Evolutionary conservation across 2,797 vertebrate species (phyloP), one percentile per base, ranked within the genome.

Genomic region (Sebastes jordani): DNA sequence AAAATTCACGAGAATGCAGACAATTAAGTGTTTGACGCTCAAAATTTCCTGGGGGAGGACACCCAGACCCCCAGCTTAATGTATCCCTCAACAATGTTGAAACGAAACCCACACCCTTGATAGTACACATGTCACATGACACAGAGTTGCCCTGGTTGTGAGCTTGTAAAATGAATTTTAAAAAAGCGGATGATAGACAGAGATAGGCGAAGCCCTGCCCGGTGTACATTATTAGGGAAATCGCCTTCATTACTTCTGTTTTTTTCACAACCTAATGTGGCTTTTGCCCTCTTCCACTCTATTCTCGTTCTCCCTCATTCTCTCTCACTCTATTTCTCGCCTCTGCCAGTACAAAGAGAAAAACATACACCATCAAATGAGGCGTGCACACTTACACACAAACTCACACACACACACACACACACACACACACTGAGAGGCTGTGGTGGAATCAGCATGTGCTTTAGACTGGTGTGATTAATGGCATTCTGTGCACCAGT

Each of bases 391-490:
- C 75, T 29, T 20, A 32, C 11, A 75, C 71, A 64, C 65, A 30
- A 42, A 60, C 59, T 46, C 58, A 64, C 27, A 65, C 61, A 64
- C 18, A 42, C 3, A 38, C 3, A 16, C 58, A 64, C 27, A 65
- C 61, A 64, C 18, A 42, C 3, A 38, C 3, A 16, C 69, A 36
- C 60, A 60, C 58, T 8, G 62, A 62, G 71, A 80, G 62, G 52
- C 71, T 65, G 75, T 58, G 80, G 83, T 42, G 62, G 84, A 86
- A 86, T 86, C 89, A 86, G 89, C 85, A 82, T 86, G 84, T 84
- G 87, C 86, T 88, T 84, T 84, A 54, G 91, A 89, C 91, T 79
- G 88, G 63, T 84, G 86, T 94, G 94, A 94, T 93, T 93, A 93
- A 95, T 95, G 89, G 59, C 76, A 71, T 68, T 86, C 65, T 86